Evolutionary conservation across 2,888 invertebrate species (phyloP).

Genomic region (Furcula furcula): DNA sequence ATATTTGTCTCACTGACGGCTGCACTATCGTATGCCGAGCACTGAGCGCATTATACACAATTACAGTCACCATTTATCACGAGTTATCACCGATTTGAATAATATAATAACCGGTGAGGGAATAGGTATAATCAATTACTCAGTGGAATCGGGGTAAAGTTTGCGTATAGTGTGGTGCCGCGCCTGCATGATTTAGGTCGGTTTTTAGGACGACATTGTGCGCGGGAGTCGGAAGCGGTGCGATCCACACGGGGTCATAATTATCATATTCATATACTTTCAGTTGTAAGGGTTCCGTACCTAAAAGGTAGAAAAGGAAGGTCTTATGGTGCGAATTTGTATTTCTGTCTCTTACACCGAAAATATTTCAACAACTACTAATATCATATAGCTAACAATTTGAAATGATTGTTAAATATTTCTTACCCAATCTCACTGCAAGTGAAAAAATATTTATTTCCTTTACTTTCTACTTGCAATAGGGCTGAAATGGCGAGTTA

Average conservation of each 20-base stretch:
- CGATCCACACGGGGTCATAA: constrained; percentile 19
- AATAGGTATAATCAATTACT: constrained; percentile 34
- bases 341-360: no score
- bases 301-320: no score
- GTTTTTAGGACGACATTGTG: constrained; percentile 14
- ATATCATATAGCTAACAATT: no score
- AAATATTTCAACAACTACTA: no score
- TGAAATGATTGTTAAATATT: no score
- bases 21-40: constrained; percentile 20
- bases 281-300: no score
- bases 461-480: no score
- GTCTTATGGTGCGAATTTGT: no score
- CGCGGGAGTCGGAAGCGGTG: constrained; percentile 10
- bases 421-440: no score
- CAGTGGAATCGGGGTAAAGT: constrained; percentile 23
- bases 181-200: constrained; percentile 5
- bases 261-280: neutral
- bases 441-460: no score
- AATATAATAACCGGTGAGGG: constrained; percentile 36
- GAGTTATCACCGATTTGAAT: constrained; percentile 53
- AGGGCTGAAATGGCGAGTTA: no score
- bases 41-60: constrained; percentile 41
- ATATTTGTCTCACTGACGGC: constrained; percentile 22
- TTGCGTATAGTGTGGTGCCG: constrained; percentile 33
- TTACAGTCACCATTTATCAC: constrained; percentile 52